phyloP scores from a whole-genome alignment of 2,113 vertebrate genomes.

The Seriola aureovittata region DNA sequence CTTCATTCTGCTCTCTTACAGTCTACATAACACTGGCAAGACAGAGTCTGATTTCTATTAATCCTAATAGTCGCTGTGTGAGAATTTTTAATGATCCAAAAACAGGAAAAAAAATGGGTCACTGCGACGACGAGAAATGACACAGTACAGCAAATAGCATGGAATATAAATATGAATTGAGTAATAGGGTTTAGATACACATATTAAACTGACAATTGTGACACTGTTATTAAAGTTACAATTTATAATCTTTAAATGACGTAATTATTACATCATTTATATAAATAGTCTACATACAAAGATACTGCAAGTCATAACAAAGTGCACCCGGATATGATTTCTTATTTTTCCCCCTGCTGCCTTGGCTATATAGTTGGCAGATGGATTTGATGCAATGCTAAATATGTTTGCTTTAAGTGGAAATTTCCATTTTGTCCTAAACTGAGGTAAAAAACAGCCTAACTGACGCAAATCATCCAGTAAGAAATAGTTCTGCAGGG shows the following conservation, averaged over 20 bases:
- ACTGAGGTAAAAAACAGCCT: not conserved
- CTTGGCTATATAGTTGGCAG: not conserved
- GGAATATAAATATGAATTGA: constrained; percentile 28
- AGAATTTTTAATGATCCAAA: constrained; percentile 62
- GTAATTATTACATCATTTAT: not conserved
- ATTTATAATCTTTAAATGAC: not conserved
- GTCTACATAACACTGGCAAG: constrained; percentile 24
- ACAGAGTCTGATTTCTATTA: constrained; percentile 40
- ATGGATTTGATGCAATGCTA: not conserved
- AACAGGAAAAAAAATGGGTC: constrained; percentile 51
- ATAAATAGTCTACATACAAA: not conserved
- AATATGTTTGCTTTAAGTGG: not conserved
- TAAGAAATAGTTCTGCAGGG: not conserved
- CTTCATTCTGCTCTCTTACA: constrained; percentile 39
- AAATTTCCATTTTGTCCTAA: not conserved
- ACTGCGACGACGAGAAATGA: constrained; percentile 31
- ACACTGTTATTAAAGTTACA: not conserved
- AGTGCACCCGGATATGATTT: not conserved
- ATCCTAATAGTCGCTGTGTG: constrained; percentile 39
- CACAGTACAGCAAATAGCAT: constrained; percentile 26
- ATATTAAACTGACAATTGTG: constrained; percentile 22
- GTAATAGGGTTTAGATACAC: constrained; percentile 25
- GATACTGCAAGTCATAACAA: not conserved
- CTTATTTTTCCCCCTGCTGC: not conserved
- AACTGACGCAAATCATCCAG: not conserved